Conservation (phyloP, 2,888 invertebrate genomes). For the Xanthia togata region DNA sequence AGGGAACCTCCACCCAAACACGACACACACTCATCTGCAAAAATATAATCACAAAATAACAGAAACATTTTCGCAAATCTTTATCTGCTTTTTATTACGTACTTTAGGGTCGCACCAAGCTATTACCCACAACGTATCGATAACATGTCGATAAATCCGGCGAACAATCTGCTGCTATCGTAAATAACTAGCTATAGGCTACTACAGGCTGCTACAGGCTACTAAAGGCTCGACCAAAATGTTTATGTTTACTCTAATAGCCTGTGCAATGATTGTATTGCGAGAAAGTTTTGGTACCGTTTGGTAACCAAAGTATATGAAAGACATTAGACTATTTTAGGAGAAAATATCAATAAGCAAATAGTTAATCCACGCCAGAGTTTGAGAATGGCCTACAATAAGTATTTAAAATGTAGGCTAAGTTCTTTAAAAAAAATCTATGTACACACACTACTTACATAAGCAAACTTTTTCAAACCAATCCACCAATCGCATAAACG, state of each 20-base stretch:
- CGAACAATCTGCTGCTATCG: constrained; percentile 48
- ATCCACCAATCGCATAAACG: constrained; percentile 45
- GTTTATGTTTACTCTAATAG: constrained; percentile 44
- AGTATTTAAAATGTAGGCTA: neutral
- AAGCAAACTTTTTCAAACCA: constrained; percentile 16
- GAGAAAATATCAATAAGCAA: neutral
- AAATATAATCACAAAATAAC: constrained; percentile 32
- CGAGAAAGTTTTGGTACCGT: constrained; percentile 5
- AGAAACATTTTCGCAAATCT: constrained; percentile 30
- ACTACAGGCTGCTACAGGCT: constrained; percentile 14
- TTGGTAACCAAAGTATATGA: neutral
- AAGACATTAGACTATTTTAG: neutral
- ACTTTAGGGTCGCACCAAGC: constrained; percentile 36
- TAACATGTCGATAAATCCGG: constrained; percentile 63
- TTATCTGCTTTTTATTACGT: constrained; percentile 56
- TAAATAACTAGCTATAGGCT: constrained; percentile 44
- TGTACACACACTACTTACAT: neutral
- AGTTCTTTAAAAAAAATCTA: neutral
- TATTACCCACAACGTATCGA: constrained; percentile 65
- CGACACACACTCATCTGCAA: neutral
- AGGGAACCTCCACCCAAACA: neutral
- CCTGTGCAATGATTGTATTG: constrained; percentile 20
- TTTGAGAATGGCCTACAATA: neutral
- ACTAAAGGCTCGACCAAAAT: constrained; percentile 22
- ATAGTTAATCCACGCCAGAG: neutral